phyloP scores from a whole-genome alignment of 2,888 invertebrate species.

The Dinocampus coccinellae region DNA sequence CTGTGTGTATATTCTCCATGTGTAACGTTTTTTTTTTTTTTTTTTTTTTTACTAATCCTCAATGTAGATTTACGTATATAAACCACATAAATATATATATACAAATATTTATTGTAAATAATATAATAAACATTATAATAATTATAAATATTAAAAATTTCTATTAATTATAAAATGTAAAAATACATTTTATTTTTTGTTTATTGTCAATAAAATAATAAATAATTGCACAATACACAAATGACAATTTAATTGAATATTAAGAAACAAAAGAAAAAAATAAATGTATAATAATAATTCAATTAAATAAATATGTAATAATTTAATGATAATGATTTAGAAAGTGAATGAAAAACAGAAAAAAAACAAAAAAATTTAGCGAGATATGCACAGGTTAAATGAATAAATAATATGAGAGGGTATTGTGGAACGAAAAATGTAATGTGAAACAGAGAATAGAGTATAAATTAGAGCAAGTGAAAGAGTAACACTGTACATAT shows the following conservation, averaged over 20 bases:
- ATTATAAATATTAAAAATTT: no score
- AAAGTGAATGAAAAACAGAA: not conserved
- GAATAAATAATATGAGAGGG: constrained; percentile 64
- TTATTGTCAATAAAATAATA: no score
- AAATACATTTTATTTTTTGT: no score
- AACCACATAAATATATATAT: constrained; percentile 11
- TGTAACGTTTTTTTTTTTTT: no score
- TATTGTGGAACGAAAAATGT: constrained; percentile 40
- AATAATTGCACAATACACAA: no score
- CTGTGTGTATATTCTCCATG: not conserved
- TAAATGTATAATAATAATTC: constrained; percentile 32
- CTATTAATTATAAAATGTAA: no score
- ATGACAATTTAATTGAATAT: not conserved
- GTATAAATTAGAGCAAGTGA: constrained; percentile 25
- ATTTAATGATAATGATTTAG: not conserved
- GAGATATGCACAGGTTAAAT: constrained; percentile 54
- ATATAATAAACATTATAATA: not conserved
- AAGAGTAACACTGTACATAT: not conserved
- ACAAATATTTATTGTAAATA: constrained; percentile 13
- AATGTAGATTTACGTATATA: constrained; percentile 26
- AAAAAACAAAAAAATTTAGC: constrained; percentile 34
- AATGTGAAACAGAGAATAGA: not conserved
- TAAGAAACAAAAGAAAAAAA: constrained; percentile 37
- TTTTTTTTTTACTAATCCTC: constrained; percentile 32
- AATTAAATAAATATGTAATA: constrained; percentile 26